Evolutionary conservation across 1,140 invertebrate genomes (phyloP), one percentile per base, ranked within the genome.

Genomic region (Scaptodrosophila lebanonensis): DNA sequence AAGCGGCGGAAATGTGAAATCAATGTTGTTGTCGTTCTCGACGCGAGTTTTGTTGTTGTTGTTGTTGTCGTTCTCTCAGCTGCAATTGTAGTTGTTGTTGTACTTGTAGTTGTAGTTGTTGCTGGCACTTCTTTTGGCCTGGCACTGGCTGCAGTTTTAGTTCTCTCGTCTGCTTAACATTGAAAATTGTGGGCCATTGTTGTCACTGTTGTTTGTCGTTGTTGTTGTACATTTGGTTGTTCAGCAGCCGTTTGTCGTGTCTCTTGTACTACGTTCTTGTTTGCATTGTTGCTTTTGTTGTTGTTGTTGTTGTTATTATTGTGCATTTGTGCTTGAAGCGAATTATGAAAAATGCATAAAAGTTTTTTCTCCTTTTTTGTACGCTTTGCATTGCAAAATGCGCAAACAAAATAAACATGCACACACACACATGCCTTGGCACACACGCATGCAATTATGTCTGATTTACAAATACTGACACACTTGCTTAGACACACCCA

Each of bases 1-100:
- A 79, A 82, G 75, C 56, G 60, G 75, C 73, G 75, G 75, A 79
- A 73, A 79, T 69, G 75, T 82, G 73, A 79, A 82, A 77, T 79
- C 75, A 73, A 73, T 66, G 69, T 57, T 66, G 68, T 53, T 58
- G 35, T 15, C 35, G 35, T 38, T 13, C 32, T 4, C 35, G 13
- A 12, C 3, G 22, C 22, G 8, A 4, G 22, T 25, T 25, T 25
- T n/a, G 65, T 61, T 68, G 71, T 66, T 48, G 39, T 48, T 67
- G 70, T 65, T 39, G 40, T 32, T 75, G 44, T n/a, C n/a, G n/a
- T n/a, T n/a, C n/a, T n/a, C n/a, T n/a, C n/a, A n/a, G n/a, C n/a
- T n/a, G 63, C 61, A 66, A 45, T 53, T 66, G 45, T 49, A 49
- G 18, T 25, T 27, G 9, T 48, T 25, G 20, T 33, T 17, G 12